These are phyloP conservation scores for Sarcoramphus papa DNA, from an alignment of 2,797 vertebrate species.

Conservation along the genomic window DNA sequence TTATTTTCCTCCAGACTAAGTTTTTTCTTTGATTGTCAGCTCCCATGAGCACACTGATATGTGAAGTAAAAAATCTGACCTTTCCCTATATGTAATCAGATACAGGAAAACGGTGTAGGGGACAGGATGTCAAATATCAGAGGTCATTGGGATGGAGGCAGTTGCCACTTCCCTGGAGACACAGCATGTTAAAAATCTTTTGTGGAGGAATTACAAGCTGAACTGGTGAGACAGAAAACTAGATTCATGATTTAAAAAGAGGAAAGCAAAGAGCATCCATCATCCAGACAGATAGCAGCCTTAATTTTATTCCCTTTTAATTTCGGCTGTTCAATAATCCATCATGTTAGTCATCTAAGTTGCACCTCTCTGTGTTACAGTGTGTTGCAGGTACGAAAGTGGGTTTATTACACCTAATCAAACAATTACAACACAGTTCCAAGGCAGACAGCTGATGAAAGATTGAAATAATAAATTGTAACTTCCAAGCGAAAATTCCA, in stretches of 20 bases:
- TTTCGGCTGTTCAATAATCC: conserved; percentile 43
- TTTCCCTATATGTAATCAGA: neutral
- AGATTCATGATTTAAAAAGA: conserved; percentile 44
- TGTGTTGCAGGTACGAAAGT: neutral
- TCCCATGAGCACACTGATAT: neutral
- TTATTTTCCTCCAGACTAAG: neutral
- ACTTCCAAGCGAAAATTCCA: neutral
- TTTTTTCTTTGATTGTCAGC: neutral
- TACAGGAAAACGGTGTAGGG: neutral
- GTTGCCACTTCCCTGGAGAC: neutral
- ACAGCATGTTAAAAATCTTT: neutral
- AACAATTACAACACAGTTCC: neutral
- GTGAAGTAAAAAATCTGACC: neutral
- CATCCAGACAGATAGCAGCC: conserved; percentile 27
- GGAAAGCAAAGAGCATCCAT: conserved; percentile 4
- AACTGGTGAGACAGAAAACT: conserved; percentile 25
- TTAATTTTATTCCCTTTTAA: conserved; percentile 47
- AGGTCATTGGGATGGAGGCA: neutral
- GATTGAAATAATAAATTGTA: conserved; percentile 1
- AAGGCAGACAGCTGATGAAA: neutral
- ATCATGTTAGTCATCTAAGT: conserved; percentile 39
- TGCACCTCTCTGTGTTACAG: conserved; percentile 1
- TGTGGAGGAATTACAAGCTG: neutral
- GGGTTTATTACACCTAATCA: conserved; percentile 55
- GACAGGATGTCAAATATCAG: neutral